Conservation (phyloP, 2,888 invertebrate species). For the Timema cristinae region DNA sequence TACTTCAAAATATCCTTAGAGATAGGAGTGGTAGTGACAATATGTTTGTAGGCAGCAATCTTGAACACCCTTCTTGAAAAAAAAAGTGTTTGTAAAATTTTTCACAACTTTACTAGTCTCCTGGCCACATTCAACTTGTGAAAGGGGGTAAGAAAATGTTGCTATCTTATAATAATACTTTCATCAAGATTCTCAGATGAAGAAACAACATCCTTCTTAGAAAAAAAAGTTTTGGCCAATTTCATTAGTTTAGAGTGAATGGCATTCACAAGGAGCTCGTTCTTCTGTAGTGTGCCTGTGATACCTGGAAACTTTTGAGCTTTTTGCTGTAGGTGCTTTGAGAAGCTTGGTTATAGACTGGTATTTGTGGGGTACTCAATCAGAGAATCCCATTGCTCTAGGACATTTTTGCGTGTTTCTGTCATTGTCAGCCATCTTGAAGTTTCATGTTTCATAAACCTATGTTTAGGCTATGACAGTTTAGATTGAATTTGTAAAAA, state of each 20-base stretch:
- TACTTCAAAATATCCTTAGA: conserved; percentile 5
- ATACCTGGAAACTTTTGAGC: not conserved
- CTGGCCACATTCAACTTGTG: not conserved
- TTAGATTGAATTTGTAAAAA: not conserved
- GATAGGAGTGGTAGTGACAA: conserved; percentile 1
- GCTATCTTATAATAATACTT: not conserved
- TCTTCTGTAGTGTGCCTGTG: conserved; percentile 2
- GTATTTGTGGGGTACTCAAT: not conserved
- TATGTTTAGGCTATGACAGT: not conserved
- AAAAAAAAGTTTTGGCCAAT: conserved; percentile 1
- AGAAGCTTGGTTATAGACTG: not conserved
- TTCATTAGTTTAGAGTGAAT: not conserved
- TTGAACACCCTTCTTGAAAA: too few species aligned
- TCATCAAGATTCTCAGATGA: not conserved
- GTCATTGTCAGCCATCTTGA: conserved; percentile 4
- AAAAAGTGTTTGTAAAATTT: not conserved
- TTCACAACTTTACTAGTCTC: not conserved
- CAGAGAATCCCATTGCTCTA: not conserved
- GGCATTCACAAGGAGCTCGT: not conserved
- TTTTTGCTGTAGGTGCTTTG: not conserved
- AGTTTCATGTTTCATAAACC: not conserved
- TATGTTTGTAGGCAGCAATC: not conserved
- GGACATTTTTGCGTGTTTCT: not conserved
- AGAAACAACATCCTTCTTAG: not conserved
- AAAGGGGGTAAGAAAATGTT: not conserved